Evolutionary conservation across 2,888 invertebrate species (phyloP), one percentile per base, ranked within the genome.

Genomic region (Corythucha ciliata): DNA sequence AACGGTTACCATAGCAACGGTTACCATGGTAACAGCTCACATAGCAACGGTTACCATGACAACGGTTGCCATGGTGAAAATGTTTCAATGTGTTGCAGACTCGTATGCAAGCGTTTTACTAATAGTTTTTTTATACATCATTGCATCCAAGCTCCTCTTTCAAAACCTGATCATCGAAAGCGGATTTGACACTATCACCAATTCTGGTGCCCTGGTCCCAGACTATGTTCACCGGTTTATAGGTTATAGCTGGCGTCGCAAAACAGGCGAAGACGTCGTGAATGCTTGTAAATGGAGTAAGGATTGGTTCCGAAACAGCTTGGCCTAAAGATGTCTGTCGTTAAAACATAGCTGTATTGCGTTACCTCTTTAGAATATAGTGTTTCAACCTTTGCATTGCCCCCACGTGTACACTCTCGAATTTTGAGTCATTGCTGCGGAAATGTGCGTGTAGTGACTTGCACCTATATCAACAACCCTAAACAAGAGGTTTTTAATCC

Each of bases 331-430:
- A n/a, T n/a, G n/a, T n/a, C n/a, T n/a, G n/a, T n/a, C n/a, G n/a
- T n/a, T n/a, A n/a, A n/a, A n/a, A n/a, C n/a, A n/a, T n/a, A n/a
- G n/a, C n/a, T n/a, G n/a, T n/a, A n/a, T n/a, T n/a, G n/a, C n/a
- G n/a, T n/a, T n/a, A n/a, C n/a, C n/a, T n/a, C n/a, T n/a, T n/a
- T n/a, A n/a, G n/a, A n/a, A n/a, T n/a, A n/a, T n/a, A n/a, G n/a
- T n/a, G n/a, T n/a, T n/a, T n/a, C n/a, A 64, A 57, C 70, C 76
- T 44, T 74, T 67, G 59, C 78, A 76, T 57, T 76, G 75, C 24
- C 79, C 79, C 79, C 79, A 80, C 74, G 79, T 76, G 59, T 68
- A 74, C 27, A 74, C 72, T 57, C 70, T 72, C 6, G 74, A 74
- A 4, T 69, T 71, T 61, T 75, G 74, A 20, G 73, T 74, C 62